These are phyloP conservation scores for Phaethornis superciliosus DNA, from an alignment of 2,113 vertebrate genomes.

Conservation along the genomic window DNA sequence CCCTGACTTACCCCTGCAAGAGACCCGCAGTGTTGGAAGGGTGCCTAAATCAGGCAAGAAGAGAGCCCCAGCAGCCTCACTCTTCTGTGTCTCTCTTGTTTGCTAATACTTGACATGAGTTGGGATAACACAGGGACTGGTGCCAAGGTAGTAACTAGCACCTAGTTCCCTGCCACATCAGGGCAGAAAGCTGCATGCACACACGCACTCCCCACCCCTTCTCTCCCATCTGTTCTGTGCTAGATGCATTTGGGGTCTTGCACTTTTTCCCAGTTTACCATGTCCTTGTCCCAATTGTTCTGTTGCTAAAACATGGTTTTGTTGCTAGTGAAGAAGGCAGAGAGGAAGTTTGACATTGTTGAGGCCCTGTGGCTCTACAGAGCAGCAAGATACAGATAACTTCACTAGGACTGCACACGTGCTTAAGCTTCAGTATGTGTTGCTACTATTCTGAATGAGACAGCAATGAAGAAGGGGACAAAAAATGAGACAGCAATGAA, in stretches of 20 bases:
- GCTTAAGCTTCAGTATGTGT: background rate
- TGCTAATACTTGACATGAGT: background rate
- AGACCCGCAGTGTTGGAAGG: background rate
- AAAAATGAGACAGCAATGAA: background rate
- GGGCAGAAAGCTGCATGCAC: background rate
- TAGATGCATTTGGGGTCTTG: background rate
- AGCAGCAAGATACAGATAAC: background rate
- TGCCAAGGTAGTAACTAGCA: background rate
- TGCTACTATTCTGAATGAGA: background rate
- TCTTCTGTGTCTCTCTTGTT: background rate
- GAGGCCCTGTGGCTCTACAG: background rate
- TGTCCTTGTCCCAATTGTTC: background rate
- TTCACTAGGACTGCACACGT: background rate
- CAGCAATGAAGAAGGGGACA: background rate
- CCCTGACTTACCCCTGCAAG: background rate
- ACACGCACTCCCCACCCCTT: background rate
- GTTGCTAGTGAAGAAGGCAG: background rate
- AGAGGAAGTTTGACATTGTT: background rate
- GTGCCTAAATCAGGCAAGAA: background rate
- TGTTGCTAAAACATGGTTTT: background rate
- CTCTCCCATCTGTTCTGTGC: background rate
- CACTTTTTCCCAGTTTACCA: background rate
- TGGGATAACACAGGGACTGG: background rate
- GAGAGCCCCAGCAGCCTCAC: background rate
- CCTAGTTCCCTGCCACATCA: background rate